Evolutionary conservation across 2,888 invertebrate species (phyloP).

Genomic region (Cantharis nigra): DNA sequence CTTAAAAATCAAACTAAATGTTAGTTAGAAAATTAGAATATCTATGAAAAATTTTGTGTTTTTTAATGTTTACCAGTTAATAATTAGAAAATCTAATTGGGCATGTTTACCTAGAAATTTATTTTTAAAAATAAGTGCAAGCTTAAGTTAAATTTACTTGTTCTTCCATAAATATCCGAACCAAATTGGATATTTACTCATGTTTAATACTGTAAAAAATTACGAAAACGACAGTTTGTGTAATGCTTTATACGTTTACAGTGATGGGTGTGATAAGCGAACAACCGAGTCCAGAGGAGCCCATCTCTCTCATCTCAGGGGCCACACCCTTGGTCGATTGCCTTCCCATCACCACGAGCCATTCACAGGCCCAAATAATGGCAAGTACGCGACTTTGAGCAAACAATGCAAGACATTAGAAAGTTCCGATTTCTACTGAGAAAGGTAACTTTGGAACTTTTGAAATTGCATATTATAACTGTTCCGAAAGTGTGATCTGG

Average conservation of each 20-base stretch:
- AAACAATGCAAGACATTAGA: constrained; percentile 95
- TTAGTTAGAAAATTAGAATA: neutral
- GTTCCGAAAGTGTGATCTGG: constrained; percentile 39
- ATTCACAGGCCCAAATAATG: constrained; percentile 72
- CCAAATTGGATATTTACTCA: neutral
- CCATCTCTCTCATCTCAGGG: constrained; percentile 64
- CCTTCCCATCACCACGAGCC: constrained; percentile 65
- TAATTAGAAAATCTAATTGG: neutral
- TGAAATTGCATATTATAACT: neutral
- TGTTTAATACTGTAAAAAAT: neutral
- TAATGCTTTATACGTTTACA: constrained; percentile 41
- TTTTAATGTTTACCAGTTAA: neutral
- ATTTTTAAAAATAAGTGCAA: neutral
- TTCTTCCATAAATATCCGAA: neutral
- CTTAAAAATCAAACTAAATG: neutral
- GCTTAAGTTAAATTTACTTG: neutral
- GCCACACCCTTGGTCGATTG: constrained; percentile 71
- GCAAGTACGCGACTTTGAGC: constrained; percentile 93
- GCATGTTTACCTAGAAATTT: neutral
- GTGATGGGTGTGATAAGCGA: constrained; percentile 58
- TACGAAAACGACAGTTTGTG: constrained; percentile 13
- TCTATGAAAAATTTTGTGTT: neutral
- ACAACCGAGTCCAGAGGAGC: constrained; percentile 53
- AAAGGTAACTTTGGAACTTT: constrained; percentile 58
- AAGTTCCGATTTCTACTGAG: constrained; percentile 94